Evolutionary conservation across 2,797 vertebrate species (phyloP), one percentile per base, ranked within the genome.

Genomic region (Acrocephalus scirpaceus): DNA sequence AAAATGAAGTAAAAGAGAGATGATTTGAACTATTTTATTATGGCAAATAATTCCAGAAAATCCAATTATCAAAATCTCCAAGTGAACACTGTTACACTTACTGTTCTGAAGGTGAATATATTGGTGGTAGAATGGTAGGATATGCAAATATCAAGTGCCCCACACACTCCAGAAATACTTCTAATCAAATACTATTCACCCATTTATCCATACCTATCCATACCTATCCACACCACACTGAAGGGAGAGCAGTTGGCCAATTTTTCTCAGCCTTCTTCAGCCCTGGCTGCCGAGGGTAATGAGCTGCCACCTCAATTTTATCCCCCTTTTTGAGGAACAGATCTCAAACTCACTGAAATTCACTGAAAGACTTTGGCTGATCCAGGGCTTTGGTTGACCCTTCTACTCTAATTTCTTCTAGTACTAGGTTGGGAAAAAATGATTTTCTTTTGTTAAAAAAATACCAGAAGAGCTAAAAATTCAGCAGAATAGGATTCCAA

Each of bases 291-390:
- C 0, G 0, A 58, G 25, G 10, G 17, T 34, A 27, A 61, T 10
- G 48, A 82, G 57, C 32, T 82, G 29, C 18, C 47, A 71, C 25
- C 50, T 53, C 42, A 8, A 19, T 65, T 81, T 69, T 17, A 16
- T 32, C 15, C 20, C 16, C 5, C 19, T n/a, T 72, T 77, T 50
- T 80, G 38, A 69, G 54, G 67, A 25, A 34, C 27, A 58, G 34
- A 75, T 72, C 42, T 67, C 80, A 87, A 93, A 58, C 32, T 60
- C 51, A 50, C 9, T 74, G 38, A 83, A n/a, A 50, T 57, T 92
- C 54, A 75, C 26, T 23, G 14, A 66, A 88, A 76, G 44, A 67
- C 11, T 90, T 48, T 14, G 48, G 2, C 13, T 60, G 36, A 64
- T 36, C 44, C 72, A 92, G 69, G 62, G 38, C 53, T 86, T 83